A percentile compares a stretch with the other conserved stretches of the same genome.
These are phyloP conservation scores for Rhabdomys pumilio DNA, from an alignment of 2,797 vertebrate species.

Conservation along the genomic window DNA sequence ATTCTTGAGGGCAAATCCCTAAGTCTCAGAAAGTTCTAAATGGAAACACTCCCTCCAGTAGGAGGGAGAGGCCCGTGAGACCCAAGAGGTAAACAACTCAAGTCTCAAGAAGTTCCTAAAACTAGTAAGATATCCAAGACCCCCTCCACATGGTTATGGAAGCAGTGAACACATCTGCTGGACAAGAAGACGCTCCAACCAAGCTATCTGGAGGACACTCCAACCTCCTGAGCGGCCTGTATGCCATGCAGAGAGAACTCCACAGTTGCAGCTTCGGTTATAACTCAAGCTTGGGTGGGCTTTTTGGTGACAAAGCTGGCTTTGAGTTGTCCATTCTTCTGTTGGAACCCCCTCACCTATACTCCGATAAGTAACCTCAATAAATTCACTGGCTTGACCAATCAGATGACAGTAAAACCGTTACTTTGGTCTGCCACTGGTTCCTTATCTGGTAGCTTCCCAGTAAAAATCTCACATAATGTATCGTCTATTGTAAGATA, in stretches of 20 bases:
- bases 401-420: neutral
- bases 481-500: neutral
- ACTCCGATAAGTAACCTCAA: neutral
- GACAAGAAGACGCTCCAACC: no score
- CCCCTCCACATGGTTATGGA: no score
- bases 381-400: neutral
- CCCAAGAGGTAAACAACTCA: neutral
- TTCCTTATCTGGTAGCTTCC: neutral
- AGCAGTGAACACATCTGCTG: neutral
- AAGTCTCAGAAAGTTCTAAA: neutral
- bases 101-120: neutral
- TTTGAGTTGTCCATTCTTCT: neutral
- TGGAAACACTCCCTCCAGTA: neutral
- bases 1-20: neutral
- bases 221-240: neutral
- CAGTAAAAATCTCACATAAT: neutral
- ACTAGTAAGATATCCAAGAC: neutral
- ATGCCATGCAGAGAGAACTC: neutral
- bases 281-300: neutral
- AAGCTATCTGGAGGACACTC: neutral
- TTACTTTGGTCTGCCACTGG: neutral
- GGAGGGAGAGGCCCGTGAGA: neutral
- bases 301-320: neutral
- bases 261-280: neutral
- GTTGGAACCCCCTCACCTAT: no score